Percentiles rank a stretch among this genome's conserved stretches.
phyloP scores from a whole-genome alignment of 2,797 vertebrate species.

The Pseudochirops corinnae region DNA sequence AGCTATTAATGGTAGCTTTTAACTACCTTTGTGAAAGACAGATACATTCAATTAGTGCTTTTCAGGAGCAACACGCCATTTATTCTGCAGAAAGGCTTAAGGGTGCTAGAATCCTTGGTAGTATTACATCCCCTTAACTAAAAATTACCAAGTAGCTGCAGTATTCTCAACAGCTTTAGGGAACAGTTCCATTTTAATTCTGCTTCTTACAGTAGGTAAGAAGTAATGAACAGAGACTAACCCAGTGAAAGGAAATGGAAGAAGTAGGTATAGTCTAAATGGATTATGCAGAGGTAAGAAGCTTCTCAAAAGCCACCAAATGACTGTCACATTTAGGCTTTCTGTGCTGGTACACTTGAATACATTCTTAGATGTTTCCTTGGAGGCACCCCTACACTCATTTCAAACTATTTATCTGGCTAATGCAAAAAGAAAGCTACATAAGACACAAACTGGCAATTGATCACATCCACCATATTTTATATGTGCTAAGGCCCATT shows the following conservation, averaged over 20 bases:
- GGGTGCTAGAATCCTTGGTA: constrained; percentile 39
- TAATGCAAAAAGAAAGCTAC: constrained; percentile 11
- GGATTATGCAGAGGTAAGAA: neutral
- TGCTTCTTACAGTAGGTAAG: neutral
- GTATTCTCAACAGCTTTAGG: neutral
- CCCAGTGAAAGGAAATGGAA: neutral
- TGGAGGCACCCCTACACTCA: neutral
- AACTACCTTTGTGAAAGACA: constrained; percentile 61
- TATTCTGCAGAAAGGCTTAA: constrained; percentile 64
- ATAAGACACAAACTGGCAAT: neutral
- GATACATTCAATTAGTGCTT: constrained; percentile 71
- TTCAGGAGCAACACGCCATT: constrained; percentile 48
- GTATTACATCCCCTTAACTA: constrained; percentile 17
- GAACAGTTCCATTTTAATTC: constrained; percentile 30
- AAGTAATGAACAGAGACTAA: neutral
- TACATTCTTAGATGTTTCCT: neutral
- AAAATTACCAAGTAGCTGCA: constrained; percentile 45
- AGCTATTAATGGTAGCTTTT: constrained; percentile 71
- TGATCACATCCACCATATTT: neutral
- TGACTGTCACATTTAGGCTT: neutral
- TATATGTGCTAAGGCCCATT: constrained; percentile 3
- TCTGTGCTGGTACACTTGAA: neutral
- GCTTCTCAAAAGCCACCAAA: neutral
- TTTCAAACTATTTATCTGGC: neutral
- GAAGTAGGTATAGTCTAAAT: neutral